These are phyloP conservation scores for Hypomecis punctinalis DNA, from an alignment of 2,888 invertebrate genomes.

Conservation along the genomic window DNA sequence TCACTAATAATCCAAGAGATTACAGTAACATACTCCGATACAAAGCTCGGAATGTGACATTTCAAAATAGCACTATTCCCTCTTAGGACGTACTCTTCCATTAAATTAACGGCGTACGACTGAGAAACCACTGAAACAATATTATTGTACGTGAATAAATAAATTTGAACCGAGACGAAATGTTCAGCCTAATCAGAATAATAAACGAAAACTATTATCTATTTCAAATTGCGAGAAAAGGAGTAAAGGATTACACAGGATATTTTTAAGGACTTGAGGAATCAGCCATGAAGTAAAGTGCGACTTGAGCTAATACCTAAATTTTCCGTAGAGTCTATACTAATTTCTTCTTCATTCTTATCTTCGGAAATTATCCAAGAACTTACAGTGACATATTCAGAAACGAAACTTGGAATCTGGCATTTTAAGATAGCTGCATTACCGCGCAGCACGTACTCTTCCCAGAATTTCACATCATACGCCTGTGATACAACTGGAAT, in stretches of 20 bases:
- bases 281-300: slow-evolving; percentile 20
- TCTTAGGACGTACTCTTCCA: slow-evolving; percentile 96
- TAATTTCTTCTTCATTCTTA: slow-evolving; percentile 75
- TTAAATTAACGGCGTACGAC: slow-evolving; percentile 94
- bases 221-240: not conserved
- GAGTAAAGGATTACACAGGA: slow-evolving; percentile 13
- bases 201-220: not conserved
- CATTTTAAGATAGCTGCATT: slow-evolving; percentile 96
- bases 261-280: slow-evolving; percentile 23
- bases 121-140: slow-evolving; percentile 94
- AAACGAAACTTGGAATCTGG: slow-evolving; percentile 96
- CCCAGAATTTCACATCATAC: slow-evolving; percentile 96
- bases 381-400: slow-evolving; percentile 94
- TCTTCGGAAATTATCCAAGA: slow-evolving; percentile 94
- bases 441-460: slow-evolving; percentile 95
- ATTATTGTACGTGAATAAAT: slow-evolving; percentile 24
- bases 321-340: slow-evolving; percentile 63
- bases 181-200: not conserved
- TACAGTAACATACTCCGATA: slow-evolving; percentile 94
- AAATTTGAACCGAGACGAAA: not conserved
- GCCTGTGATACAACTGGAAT: slow-evolving; percentile 95
- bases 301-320: slow-evolving; percentile 61
- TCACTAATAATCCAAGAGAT: slow-evolving; percentile 94
- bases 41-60: slow-evolving; percentile 97
- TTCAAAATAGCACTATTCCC: slow-evolving; percentile 96